Evolutionary conservation across 2,888 invertebrate species (phyloP).

Genomic region (Melanophora roralis): DNA sequence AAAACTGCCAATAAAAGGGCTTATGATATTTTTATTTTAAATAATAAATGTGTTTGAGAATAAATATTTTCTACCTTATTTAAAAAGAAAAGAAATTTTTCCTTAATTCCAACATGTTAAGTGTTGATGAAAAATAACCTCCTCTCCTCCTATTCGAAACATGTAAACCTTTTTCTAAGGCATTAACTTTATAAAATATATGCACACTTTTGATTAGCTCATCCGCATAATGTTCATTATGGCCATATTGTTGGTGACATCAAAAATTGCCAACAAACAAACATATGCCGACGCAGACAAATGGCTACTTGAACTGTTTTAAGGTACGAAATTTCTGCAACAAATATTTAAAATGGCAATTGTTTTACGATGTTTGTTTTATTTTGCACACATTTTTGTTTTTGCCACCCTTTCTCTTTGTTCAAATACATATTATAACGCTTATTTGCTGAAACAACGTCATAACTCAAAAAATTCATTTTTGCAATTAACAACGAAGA

Average conservation of each 20-base stretch:
- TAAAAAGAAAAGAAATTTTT: background rate
- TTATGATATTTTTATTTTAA: no score
- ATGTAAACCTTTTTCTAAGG: slow-evolving; percentile 27
- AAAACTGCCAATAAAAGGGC: no score
- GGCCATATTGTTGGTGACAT: slow-evolving; percentile 49
- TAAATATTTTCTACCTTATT: no score
- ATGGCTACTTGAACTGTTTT: slow-evolving; percentile 30
- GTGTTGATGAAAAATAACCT: background rate
- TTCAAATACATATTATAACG: no score
- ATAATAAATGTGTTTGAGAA: no score
- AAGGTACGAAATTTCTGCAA: slow-evolving; percentile 45
- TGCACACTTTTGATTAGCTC: slow-evolving; percentile 60
- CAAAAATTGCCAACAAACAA: slow-evolving; percentile 21
- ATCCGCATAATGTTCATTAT: slow-evolving; percentile 64
- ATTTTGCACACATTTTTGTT: slow-evolving; percentile 21
- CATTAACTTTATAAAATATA: slow-evolving; percentile 49
- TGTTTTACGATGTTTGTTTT: slow-evolving; percentile 44
- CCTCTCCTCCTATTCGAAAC: background rate
- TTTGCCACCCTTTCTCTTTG: background rate
- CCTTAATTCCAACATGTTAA: background rate
- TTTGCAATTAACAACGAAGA: no score
- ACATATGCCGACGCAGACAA: background rate
- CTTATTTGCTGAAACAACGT: no score
- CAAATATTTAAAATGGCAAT: slow-evolving; percentile 57
- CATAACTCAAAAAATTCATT: no score